Percentiles rank a stretch among this genome's conserved stretches.
These are phyloP conservation scores for Prorops nasuta DNA, from an alignment of 1,140 invertebrate species.

Conservation along the genomic window DNA sequence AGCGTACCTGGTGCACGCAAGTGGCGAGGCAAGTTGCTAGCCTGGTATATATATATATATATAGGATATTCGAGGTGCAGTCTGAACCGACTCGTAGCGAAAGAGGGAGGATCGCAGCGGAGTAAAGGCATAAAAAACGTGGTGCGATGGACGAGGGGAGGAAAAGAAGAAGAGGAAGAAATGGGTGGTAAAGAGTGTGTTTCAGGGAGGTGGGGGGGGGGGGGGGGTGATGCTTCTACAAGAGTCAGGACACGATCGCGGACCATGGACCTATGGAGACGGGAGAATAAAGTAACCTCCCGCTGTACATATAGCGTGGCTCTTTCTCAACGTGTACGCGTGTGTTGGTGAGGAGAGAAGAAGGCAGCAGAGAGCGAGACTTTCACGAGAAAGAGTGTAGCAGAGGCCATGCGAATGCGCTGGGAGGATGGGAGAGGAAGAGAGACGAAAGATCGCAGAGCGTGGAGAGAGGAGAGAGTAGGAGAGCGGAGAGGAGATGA, in stretches of 20 bases:
- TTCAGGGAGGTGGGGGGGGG: too few relatives aligned
- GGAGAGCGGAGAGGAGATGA: neutral
- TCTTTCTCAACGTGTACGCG: too few relatives aligned
- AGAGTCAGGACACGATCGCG: constrained; percentile 41
- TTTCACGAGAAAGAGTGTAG: neutral
- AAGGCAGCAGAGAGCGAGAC: neutral
- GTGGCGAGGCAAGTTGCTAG: too few relatives aligned
- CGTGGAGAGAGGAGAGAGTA: constrained; percentile 21
- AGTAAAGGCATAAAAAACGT: constrained; percentile 6
- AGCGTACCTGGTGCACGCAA: neutral
- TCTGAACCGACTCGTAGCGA: neutral
- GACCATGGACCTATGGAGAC: constrained; percentile 29
- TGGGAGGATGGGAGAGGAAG: constrained; percentile 18
- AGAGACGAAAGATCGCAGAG: constrained; percentile 15
- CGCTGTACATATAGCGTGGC: too few relatives aligned
- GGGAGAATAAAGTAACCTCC: neutral
- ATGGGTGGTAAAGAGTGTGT: neutral
- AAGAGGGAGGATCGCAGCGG: neutral
- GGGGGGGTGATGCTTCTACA: constrained; percentile 19
- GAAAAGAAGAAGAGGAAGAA: constrained; percentile 11
- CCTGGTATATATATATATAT: neutral
- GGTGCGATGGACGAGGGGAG: constrained; percentile 11
- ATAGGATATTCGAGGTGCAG: neutral
- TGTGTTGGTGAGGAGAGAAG: neutral
- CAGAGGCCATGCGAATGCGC: neutral